Evolutionary conservation across 2,888 invertebrate species (phyloP).

Genomic region (Laothoe populi): DNA sequence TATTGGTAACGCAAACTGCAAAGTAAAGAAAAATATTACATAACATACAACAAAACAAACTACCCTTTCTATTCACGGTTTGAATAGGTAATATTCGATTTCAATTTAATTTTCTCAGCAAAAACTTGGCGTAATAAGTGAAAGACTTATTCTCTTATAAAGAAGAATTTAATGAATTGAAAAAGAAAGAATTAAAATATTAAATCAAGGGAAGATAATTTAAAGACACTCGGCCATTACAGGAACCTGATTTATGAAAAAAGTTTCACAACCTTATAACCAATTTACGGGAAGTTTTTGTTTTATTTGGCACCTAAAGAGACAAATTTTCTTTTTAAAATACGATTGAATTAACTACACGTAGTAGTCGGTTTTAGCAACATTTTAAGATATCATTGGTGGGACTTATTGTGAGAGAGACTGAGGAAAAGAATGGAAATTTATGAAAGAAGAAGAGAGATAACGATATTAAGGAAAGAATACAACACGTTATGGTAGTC

Average conservation of each 20-base stretch:
- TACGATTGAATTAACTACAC: constrained; percentile 40
- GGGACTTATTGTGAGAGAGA: not conserved
- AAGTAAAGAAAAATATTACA: not conserved
- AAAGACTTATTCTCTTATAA: not conserved
- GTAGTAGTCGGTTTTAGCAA: not conserved
- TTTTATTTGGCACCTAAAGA: constrained; percentile 57
- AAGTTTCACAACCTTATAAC: constrained; percentile 66
- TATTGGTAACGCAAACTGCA: too few relatives aligned
- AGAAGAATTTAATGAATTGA: constrained; percentile 20
- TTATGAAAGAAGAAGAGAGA: not conserved
- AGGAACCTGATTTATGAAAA: constrained; percentile 68
- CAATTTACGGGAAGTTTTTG: constrained; percentile 66
- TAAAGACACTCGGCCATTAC: constrained; percentile 54
- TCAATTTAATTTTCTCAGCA: not conserved
- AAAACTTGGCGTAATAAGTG: not conserved
- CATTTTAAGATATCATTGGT: constrained; percentile 23
- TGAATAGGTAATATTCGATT: not conserved
- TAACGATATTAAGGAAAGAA: not conserved
- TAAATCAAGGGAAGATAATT: constrained; percentile 55
- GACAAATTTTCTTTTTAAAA: constrained; percentile 53
- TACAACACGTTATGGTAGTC: not conserved
- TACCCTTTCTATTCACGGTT: not conserved
- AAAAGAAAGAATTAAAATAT: constrained; percentile 36
- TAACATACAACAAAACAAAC: not conserved
- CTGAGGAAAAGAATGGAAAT: not conserved